Base-by-base conservation (phyloP, 1,140 invertebrate species). In the Hestina assimilis region DNA sequence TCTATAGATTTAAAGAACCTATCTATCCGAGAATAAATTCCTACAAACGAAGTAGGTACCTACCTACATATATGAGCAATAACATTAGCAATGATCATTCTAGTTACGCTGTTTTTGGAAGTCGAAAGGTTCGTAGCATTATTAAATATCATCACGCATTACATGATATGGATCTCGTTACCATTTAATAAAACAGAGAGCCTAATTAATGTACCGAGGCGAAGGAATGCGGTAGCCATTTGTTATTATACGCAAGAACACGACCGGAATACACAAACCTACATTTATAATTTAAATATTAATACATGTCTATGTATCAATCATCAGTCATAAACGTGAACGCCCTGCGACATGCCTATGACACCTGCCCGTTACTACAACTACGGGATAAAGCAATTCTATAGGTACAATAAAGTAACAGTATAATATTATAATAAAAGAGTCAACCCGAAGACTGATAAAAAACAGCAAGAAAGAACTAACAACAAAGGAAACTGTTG, bases 271-370 rank as follows among this genome's bases (percentile, higher is more conserved):
- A 76, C 71, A 69, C 65, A 63, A 67, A 54, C 63, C 41, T 56
- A 65, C 57, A 77, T 85, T 82, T 77, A 74, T 80, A 86, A 77
- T 85, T 82, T 77, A 74, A 82, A 86, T 77, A 79, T 79, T 77
- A 65, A 76, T 63, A 63, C 59, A 61, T 56, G 62, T 59, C 59
- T 55, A 46, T 26, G 48, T 59, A 40, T 45, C 56, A 45, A 52
- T 38, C 52, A 55, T 58, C 46, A 41, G 24, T 58, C 42, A 59
- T 47, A 42, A 20, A 59, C 24, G 4, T 20, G 24, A 26, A 41
- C 9, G 21, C 38, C n/a, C n/a, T n/a, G n/a, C n/a, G n/a, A n/a
- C n/a, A n/a, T n/a, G n/a, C n/a, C n/a, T n/a, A n/a, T n/a, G 38
- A 53, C 35, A 53, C 50, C 58, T 60, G 38, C 24, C 19, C 9